Percentiles rank a stretch among this genome's conserved stretches.
These are phyloP conservation scores for Craniophora ligustri DNA, from an alignment of 2,888 invertebrate genomes.

Conservation along the genomic window DNA sequence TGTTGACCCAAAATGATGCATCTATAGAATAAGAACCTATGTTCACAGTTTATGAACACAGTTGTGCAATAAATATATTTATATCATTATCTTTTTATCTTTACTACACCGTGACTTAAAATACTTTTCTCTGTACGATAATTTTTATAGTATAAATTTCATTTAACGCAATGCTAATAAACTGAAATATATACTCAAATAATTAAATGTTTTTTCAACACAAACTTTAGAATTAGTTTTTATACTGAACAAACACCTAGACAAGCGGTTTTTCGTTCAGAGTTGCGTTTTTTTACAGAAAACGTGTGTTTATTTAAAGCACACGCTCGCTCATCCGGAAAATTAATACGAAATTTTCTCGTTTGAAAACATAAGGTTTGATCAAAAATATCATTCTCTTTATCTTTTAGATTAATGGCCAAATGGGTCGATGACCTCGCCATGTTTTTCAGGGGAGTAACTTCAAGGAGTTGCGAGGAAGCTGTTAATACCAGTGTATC, in stretches of 20 bases:
- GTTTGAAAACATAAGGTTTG: slow-evolving; percentile 19
- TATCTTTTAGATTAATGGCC: background rate
- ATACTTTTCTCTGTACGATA: too few relatives aligned
- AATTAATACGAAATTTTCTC: slow-evolving; percentile 18
- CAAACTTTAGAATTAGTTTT: background rate
- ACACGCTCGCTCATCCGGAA: slow-evolving; percentile 9
- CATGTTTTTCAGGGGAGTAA: background rate
- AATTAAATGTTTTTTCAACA: background rate
- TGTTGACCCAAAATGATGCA: too few relatives aligned
- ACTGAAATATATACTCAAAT: background rate
- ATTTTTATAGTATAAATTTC: too few relatives aligned
- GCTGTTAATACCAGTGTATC: background rate
- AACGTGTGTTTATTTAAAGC: slow-evolving; percentile 7
- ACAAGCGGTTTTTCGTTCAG: background rate
- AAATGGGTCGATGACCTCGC: background rate
- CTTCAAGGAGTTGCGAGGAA: background rate
- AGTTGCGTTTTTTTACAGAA: slow-evolving; percentile 9
- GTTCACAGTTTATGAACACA: too few relatives aligned
- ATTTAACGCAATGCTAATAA: too few relatives aligned
- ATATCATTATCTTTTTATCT: too few relatives aligned
- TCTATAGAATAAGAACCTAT: too few relatives aligned
- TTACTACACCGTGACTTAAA: too few relatives aligned
- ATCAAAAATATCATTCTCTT: slow-evolving; percentile 9
- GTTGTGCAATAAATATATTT: too few relatives aligned
- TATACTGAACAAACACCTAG: background rate